Conservation (phyloP, 1,140 invertebrate species). For the Drosophila persimilis region DNA sequence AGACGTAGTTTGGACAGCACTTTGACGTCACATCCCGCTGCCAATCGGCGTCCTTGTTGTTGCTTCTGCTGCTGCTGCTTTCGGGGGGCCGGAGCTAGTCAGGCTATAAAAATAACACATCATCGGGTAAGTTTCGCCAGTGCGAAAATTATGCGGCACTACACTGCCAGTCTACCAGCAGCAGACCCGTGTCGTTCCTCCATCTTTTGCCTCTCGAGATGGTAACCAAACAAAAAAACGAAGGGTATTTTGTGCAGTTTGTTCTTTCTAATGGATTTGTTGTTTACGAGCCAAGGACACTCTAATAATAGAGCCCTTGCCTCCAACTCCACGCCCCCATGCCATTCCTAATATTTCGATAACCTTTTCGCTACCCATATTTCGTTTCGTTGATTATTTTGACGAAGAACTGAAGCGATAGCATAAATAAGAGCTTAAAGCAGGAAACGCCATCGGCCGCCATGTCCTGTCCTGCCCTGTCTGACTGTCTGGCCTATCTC, state of each 20-base stretch:
- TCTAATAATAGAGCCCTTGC: slow-evolving; percentile 33
- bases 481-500: slow-evolving; percentile 17
- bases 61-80: too few relatives aligned
- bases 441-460: not conserved
- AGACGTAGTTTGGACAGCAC: slow-evolving; percentile 24
- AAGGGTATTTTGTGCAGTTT: not conserved
- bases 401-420: slow-evolving; percentile 21
- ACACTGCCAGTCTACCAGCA: too few relatives aligned
- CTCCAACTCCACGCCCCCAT: too few relatives aligned
- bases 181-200: too few relatives aligned
- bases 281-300: slow-evolving; percentile 56
- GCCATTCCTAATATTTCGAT: too few relatives aligned
- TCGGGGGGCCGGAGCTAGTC: too few relatives aligned
- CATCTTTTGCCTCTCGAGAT: too few relatives aligned
- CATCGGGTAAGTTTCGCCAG: slow-evolving; percentile 27
- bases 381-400: too few relatives aligned
- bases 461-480: too few relatives aligned
- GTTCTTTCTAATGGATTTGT: slow-evolving; percentile 55
- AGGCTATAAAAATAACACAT: slow-evolving; percentile 48
- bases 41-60: slow-evolving; percentile 25
- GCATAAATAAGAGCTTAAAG: slow-evolving; percentile 63
- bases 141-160: slow-evolving; percentile 36
- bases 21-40: slow-evolving; percentile 49
- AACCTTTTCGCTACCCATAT: too few relatives aligned
- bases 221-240: too few relatives aligned